These are phyloP conservation scores for Platyrinchus mystaceus DNA, from an alignment of 2,797 vertebrate genomes.

Conservation along the genomic window DNA sequence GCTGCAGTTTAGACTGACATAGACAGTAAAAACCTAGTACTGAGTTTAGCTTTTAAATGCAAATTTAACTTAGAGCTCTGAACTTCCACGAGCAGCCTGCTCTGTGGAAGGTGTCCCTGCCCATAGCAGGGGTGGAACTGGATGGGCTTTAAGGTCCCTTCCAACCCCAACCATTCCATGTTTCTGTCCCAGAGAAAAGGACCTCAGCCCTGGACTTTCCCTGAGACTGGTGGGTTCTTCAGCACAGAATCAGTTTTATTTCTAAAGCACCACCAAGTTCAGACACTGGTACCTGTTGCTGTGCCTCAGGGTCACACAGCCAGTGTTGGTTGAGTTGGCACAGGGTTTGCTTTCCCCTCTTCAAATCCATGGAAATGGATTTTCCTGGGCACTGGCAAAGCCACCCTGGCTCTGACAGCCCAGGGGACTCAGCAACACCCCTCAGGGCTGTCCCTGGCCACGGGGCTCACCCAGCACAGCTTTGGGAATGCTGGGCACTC, in stretches of 20 bases:
- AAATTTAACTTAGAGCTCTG: not conserved
- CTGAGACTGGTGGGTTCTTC: not conserved
- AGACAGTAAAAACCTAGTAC: not conserved
- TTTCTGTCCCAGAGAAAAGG: not conserved
- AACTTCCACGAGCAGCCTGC: not conserved
- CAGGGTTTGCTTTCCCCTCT: not conserved
- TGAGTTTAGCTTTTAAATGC: no score
- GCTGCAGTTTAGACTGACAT: no score
- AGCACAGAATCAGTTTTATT: not conserved
- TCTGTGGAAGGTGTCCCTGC: not conserved
- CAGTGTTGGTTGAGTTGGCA: not conserved
- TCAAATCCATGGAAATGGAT: not conserved
- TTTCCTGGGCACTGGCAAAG: not conserved
- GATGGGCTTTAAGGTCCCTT: not conserved
- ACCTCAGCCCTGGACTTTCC: not conserved
- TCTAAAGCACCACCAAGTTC: not conserved
- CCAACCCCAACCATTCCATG: not conserved
- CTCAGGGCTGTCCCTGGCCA: not conserved
- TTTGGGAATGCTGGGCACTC: not conserved
- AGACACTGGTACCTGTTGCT: no score
- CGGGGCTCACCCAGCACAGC: accelerated
- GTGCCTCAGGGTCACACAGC: not conserved
- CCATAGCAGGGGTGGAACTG: not conserved
- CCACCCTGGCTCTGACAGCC: not conserved
- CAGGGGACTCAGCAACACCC: not conserved